Evolutionary conservation across 2,888 invertebrate genomes (phyloP).

Genomic region (Pemphredon lugubris): DNA sequence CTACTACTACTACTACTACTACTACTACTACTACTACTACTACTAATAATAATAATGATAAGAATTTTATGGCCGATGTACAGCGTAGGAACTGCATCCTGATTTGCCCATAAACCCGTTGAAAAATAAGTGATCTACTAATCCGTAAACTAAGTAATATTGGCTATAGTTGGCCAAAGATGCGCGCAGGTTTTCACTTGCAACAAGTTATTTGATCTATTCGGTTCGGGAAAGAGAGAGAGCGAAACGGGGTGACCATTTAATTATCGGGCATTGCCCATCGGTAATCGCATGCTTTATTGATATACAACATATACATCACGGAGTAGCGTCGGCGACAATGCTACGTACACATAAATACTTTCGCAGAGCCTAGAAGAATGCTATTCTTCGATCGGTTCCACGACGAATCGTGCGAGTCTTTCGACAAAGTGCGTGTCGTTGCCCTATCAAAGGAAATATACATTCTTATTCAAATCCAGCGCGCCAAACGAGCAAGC

Average conservation of each 20-base stretch:
- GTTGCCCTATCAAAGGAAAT: no score
- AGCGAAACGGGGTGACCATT: slow-evolving; percentile 47
- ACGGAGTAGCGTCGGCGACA: slow-evolving; percentile 66
- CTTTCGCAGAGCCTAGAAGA: slow-evolving; percentile 8
- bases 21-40: no score
- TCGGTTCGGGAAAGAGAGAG: slow-evolving; percentile 25
- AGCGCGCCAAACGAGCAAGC: slow-evolving; percentile 27
- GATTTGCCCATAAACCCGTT: slow-evolving; percentile 55
- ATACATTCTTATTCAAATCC: slow-evolving; percentile 26
- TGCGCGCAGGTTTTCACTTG: no score
- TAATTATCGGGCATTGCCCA: slow-evolving; percentile 30
- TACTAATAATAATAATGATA: slow-evolving; percentile 69
- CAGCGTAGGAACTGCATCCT: slow-evolving; percentile 66
- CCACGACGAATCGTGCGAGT: slow-evolving; percentile 10
- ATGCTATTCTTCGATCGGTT: background rate
- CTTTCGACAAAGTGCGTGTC: slow-evolving; percentile 10
- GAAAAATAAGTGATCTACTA: slow-evolving; percentile 54
- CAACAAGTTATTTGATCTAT: slow-evolving; percentile 9
- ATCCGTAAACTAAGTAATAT: slow-evolving; percentile 34
- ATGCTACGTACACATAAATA: slow-evolving; percentile 66
- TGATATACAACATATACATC: slow-evolving; percentile 78
- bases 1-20: no score
- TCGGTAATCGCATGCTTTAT: slow-evolving; percentile 73
- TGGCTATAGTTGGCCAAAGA: slow-evolving; percentile 27
- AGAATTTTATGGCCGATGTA: slow-evolving; percentile 69